Evolutionary conservation across 2,888 invertebrate species (phyloP).

Genomic region (Laothoe populi): DNA sequence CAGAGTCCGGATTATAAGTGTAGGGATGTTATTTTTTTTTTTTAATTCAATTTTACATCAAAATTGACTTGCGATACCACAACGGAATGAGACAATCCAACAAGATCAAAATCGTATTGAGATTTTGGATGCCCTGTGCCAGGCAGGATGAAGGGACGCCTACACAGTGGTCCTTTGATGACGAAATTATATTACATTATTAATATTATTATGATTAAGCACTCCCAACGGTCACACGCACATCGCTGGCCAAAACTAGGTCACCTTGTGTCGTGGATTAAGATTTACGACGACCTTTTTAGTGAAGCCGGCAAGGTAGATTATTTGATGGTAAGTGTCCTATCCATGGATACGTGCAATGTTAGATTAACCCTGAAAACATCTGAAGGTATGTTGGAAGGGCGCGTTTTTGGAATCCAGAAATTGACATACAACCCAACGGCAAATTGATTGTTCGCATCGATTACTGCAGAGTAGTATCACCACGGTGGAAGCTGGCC

Average conservation of each 20-base stretch:
- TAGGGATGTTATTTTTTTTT: too few species aligned
- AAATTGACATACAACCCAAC: too few species aligned
- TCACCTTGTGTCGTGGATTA: neutral
- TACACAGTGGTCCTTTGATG: neutral
- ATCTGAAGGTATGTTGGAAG: too few species aligned
- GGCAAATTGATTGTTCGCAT: too few species aligned
- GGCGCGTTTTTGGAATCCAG: too few species aligned
- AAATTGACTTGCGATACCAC: neutral
- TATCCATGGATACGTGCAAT: too few species aligned
- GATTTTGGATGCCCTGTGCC: neutral
- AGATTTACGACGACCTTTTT: neutral
- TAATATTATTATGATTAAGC: neutral
- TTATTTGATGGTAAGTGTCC: too few species aligned
- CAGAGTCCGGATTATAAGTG: too few species aligned
- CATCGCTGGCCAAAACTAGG: neutral
- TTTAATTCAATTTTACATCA: neutral
- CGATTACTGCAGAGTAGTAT: too few species aligned
- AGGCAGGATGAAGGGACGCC: conserved; percentile 6
- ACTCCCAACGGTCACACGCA: neutral
- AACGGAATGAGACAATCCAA: neutral
- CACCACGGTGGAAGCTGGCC: too few species aligned
- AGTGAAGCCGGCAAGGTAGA: too few species aligned
- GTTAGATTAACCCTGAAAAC: too few species aligned
- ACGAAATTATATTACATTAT: neutral
- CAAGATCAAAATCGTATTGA: neutral